Conservation (phyloP, 2,797 vertebrate genomes). For the Lates japonicus region DNA sequence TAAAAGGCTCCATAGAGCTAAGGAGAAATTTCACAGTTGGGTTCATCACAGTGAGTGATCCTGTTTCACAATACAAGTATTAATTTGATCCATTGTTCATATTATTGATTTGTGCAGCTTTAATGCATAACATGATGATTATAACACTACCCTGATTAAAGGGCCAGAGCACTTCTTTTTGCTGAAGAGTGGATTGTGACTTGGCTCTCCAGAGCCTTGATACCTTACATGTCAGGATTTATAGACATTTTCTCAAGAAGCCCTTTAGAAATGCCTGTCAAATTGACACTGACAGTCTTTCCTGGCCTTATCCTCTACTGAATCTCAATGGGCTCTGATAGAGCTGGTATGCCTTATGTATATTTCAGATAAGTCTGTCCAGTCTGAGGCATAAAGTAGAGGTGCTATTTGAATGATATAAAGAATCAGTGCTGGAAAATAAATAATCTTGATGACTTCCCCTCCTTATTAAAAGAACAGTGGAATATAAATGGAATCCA, state of each 20-base stretch:
- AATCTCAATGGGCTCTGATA: slow-evolving; percentile 59
- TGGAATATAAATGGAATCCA: slow-evolving; percentile 38
- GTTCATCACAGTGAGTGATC: not conserved
- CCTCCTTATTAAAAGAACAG: slow-evolving; percentile 11
- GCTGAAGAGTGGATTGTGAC: slow-evolving; percentile 27
- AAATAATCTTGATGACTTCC: slow-evolving; percentile 14
- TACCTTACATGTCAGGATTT: slow-evolving; percentile 63
- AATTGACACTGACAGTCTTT: slow-evolving; percentile 52
- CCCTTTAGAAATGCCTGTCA: slow-evolving; percentile 66
- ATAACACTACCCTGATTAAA: slow-evolving; percentile 19
- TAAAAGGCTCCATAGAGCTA: not conserved
- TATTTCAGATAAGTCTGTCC: slow-evolving; percentile 37
- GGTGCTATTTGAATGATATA: slow-evolving; percentile 20
- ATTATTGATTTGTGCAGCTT: slow-evolving; percentile 3
- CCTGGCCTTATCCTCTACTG: slow-evolving; percentile 61
- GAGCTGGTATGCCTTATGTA: slow-evolving; percentile 20
- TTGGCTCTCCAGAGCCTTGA: slow-evolving; percentile 19
- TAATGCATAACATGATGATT: not conserved
- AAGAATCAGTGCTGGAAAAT: slow-evolving; percentile 23
- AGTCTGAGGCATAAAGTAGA: slow-evolving; percentile 15
- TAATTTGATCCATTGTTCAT: not conserved
- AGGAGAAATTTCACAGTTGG: not conserved
- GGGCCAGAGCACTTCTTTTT: not conserved
- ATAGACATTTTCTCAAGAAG: slow-evolving; percentile 62
- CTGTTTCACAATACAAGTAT: not conserved